phyloP scores from a whole-genome alignment of 2,888 invertebrate genomes.

The Machimus atricapillus region DNA sequence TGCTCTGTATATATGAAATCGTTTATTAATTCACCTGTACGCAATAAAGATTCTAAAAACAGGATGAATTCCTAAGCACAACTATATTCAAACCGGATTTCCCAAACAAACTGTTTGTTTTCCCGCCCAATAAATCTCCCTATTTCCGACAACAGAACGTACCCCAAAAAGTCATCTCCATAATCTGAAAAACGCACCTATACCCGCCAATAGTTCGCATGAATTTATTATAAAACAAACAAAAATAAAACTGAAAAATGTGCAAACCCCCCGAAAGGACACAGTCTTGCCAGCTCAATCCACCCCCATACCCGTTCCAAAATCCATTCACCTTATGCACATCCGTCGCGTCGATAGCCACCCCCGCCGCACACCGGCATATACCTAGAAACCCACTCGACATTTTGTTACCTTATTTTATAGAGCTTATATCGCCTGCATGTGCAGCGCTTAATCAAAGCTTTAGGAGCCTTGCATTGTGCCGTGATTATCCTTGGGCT shows the following conservation, averaged over 20 bases:
- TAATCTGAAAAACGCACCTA: not conserved
- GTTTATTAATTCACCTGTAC: not conserved
- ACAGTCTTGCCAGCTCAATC: not conserved
- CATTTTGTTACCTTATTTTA: slow-evolving; percentile 37
- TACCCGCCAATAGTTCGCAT: not conserved
- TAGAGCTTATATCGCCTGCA: slow-evolving; percentile 29
- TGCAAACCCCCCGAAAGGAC: not conserved
- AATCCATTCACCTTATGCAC: not conserved
- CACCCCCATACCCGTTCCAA: not conserved
- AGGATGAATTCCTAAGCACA: not conserved
- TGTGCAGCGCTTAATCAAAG: slow-evolving; percentile 31
- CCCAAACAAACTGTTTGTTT: not conserved
- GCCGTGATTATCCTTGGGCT: slow-evolving; percentile 45
- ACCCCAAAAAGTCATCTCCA: not conserved
- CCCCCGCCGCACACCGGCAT: not conserved
- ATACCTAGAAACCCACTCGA: slow-evolving; percentile 5
- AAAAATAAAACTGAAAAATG: not conserved
- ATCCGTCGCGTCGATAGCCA: not conserved
- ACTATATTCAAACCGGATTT: not conserved
- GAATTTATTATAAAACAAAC: not conserved
- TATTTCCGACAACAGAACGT: not conserved
- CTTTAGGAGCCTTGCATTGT: slow-evolving; percentile 27
- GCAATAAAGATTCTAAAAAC: not conserved
- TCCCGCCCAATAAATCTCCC: not conserved
- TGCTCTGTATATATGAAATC: not conserved